Evolutionary conservation across 2,888 invertebrate genomes (phyloP), one percentile per base, ranked within the genome.

Genomic region (Tanypteryx hageni): DNA sequence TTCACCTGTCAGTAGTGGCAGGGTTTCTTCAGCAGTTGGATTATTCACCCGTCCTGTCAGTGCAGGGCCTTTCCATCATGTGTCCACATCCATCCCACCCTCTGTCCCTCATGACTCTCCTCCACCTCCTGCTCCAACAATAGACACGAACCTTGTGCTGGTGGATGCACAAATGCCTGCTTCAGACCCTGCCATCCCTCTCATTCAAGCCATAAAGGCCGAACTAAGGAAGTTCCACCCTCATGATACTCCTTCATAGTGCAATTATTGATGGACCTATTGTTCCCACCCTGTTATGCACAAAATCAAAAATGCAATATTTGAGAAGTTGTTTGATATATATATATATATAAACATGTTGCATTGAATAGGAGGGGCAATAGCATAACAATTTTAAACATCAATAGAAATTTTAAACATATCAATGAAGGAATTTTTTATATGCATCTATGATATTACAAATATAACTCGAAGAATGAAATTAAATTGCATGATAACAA

Each of bases 121-220:
- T 93, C 94, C 18, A 94, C 94, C n/a, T 93, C 94, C 11, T 94
- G 94, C 10, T 93, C 96, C 96, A 92, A 95, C 94, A 93, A 94
- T 96, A 22, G 95, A 96, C 93, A 95, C 95, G 0, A 95, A 95
- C 31, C 95, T 97, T 31, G 95, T 97, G 81, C 94, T 96, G 44
- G 95, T 96, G 0, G 96, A 96, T 93, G 96, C 96, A 9, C 95
- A 95, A n/a, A 95, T 97, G 85, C 94, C 95, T 4, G 95, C 96
- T 0, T 96, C 96, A 92, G 97, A 98, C 94, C 97, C 98, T 0
- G 98, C 98, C 0, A 96, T 98, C 18, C 98, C 98, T 0, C 96
- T 98, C 57, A 98, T 98, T 94, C 97, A 97, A 84, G 98, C 98
- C 93, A 98, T 98, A 94, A 98, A 98, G 95, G 97, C 96, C 93